Percentiles rank a stretch among this genome's conserved stretches.
phyloP scores from a whole-genome alignment of 2,113 vertebrate species.

The Machaerirhynchus nigripectus region DNA sequence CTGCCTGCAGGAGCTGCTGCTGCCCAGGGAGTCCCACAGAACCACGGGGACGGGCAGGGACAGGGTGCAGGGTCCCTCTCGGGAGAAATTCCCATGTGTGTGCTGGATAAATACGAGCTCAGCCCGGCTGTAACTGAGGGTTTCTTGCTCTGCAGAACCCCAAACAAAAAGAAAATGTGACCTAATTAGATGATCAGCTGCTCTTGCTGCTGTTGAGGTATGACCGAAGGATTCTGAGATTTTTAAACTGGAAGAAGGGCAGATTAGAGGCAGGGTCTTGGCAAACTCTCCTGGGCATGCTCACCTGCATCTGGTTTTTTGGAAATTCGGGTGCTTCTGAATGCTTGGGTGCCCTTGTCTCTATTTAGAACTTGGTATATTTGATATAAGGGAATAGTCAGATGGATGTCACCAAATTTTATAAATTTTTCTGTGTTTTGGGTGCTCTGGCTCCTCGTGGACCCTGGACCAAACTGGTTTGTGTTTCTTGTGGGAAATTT shows the following conservation, averaged over 20 bases:
- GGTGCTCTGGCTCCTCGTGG: neutral
- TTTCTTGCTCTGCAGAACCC: neutral
- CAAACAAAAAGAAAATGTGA: neutral
- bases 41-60: neutral
- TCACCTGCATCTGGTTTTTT: neutral
- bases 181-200: neutral
- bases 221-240: neutral
- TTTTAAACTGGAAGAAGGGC: neutral
- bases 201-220: neutral
- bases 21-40: neutral
- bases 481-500: neutral
- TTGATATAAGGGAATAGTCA: neutral
- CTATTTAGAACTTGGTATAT: neutral
- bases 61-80: neutral
- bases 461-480: neutral
- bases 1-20: neutral
- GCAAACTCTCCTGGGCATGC: neutral
- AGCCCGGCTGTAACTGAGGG: neutral
- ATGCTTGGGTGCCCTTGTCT: neutral
- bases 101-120: neutral
- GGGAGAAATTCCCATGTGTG: neutral
- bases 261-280: neutral
- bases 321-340: neutral
- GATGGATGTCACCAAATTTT: neutral
- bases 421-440: neutral